A percentile compares a stretch with the other conserved stretches of the same genome.
Conservation (phyloP, 2,888 invertebrate genomes). For the Troglohyphantes excavatus region DNA sequence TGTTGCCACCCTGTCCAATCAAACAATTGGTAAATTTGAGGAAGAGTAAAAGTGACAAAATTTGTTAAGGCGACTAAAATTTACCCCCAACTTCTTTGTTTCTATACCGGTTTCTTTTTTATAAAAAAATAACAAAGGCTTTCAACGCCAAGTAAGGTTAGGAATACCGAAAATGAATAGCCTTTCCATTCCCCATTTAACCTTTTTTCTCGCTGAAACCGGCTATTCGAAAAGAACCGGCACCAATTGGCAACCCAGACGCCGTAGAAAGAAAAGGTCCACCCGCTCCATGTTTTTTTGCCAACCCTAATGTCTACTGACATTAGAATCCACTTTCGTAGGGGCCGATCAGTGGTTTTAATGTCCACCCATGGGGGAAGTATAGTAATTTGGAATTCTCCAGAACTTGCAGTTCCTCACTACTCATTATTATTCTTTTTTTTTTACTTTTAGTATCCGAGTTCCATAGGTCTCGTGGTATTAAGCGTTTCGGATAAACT, state of each 20-base stretch:
- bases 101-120: no score
- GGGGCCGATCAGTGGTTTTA: constrained; percentile 5
- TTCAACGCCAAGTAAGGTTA: no score
- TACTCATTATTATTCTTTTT: constrained; percentile 23
- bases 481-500: not conserved
- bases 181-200: no score
- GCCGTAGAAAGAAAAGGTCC: not conserved
- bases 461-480: not conserved
- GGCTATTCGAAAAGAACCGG: not conserved
- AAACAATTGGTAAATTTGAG: no score
- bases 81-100: no score
- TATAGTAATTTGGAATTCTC: not conserved
- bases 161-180: no score
- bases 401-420: not conserved
- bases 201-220: no score
- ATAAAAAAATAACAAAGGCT: no score
- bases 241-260: not conserved
- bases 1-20: no score
- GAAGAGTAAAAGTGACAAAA: no score
- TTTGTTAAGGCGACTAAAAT: no score
- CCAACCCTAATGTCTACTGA: constrained; percentile 24
- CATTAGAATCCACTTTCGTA: constrained; percentile 30
- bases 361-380: constrained; percentile 34
- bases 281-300: not conserved
- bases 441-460: not conserved